phyloP scores from a whole-genome alignment of 2,888 invertebrate species.

The Conistra vaccinii region DNA sequence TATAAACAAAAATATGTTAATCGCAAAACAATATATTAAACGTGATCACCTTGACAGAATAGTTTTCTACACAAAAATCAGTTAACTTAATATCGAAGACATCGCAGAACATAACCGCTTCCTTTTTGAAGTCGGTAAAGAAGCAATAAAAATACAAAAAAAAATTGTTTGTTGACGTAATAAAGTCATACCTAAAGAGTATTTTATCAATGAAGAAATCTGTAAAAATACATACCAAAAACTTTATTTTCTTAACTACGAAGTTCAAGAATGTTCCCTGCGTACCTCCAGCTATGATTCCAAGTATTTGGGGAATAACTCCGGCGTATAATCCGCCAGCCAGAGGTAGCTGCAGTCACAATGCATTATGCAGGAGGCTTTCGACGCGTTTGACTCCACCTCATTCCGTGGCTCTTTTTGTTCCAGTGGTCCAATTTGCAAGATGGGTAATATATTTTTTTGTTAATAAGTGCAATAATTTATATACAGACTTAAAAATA shows the following conservation, averaged over 20 bases:
- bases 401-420: slow-evolving; percentile 66
- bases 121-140: neutral
- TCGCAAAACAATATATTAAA: too few relatives aligned
- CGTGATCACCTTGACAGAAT: neutral
- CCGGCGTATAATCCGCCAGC: slow-evolving; percentile 77
- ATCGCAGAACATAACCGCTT: neutral
- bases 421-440: slow-evolving; percentile 40
- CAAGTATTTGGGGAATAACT: slow-evolving; percentile 75
- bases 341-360: slow-evolving; percentile 81
- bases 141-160: neutral
- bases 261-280: neutral
- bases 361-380: slow-evolving; percentile 85
- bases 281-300: slow-evolving; percentile 14
- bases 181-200: neutral
- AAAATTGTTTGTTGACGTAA: too few relatives aligned
- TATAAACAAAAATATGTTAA: too few relatives aligned
- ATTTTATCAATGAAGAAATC: neutral
- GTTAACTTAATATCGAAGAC: neutral
- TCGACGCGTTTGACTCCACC: slow-evolving; percentile 76
- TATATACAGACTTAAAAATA: too few relatives aligned
- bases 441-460: too few relatives aligned
- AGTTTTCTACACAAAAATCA: neutral
- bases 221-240: neutral
- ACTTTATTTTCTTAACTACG: neutral
- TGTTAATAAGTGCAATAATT: too few relatives aligned